phyloP scores from a whole-genome alignment of 1,140 invertebrate species.

The Oreohelix idahoensis region DNA sequence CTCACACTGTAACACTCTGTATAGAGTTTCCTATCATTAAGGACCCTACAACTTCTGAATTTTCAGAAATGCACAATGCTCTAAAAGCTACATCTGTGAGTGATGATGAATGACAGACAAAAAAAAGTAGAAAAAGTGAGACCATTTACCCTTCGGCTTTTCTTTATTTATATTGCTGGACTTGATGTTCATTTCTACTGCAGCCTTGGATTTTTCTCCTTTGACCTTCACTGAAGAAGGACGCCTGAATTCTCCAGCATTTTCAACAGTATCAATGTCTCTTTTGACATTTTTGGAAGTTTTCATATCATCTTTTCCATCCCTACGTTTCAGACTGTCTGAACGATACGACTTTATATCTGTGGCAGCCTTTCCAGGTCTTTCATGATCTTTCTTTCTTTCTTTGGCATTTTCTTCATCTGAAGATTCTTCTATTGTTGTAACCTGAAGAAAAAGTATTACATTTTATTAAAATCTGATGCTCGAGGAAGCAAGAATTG shows the following conservation, averaged over 20 bases:
- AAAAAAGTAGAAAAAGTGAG: constrained; percentile 57
- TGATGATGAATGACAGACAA: background rate
- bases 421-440: constrained; percentile 30
- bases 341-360: constrained; percentile 49
- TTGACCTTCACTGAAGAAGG: constrained; percentile 60
- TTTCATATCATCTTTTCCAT: constrained; percentile 41
- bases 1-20: no score
- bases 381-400: constrained; percentile 11
- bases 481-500: no score
- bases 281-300: background rate
- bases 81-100: no score
- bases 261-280: constrained; percentile 6
- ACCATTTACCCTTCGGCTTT: constrained; percentile 61
- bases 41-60: no score
- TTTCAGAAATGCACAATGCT: no score
- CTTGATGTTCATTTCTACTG: constrained; percentile 53
- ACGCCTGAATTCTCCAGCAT: constrained; percentile 50
- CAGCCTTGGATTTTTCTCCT: constrained; percentile 47
- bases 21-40: no score
- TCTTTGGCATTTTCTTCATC: constrained; percentile 1
- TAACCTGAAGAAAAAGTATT: constrained; percentile 20
- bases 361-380: background rate
- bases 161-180: constrained; percentile 54
- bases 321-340: constrained; percentile 50
- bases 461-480: no score